A percentile compares a stretch with the other conserved stretches of the same genome.
Evolutionary conservation across 2,797 vertebrate species (phyloP).

Genomic region (Ispidina lecontei): DNA sequence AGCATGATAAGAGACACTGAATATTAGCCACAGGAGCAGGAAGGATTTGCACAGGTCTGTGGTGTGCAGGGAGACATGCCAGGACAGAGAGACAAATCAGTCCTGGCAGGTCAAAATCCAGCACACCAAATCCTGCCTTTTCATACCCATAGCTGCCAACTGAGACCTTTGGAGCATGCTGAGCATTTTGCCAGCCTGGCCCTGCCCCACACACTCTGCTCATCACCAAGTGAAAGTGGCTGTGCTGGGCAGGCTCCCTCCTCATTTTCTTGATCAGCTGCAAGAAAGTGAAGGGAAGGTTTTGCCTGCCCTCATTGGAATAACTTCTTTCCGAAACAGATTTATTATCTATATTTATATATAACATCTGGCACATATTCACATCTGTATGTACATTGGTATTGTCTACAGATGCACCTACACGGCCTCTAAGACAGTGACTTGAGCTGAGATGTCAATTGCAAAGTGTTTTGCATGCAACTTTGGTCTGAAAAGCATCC

Average conservation of each 20-base stretch:
- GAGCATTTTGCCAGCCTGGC: rapidly evolving
- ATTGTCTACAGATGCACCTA: background rate
- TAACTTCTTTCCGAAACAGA: background rate
- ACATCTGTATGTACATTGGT: background rate
- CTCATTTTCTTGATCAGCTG: background rate
- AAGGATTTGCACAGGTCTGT: background rate
- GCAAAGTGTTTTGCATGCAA: background rate
- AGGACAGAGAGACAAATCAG: background rate
- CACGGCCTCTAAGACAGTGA: background rate
- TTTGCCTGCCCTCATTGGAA: background rate
- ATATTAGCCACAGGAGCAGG: background rate
- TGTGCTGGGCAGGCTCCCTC: background rate
- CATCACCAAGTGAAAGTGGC: background rate
- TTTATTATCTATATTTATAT: background rate
- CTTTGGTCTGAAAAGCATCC: background rate
- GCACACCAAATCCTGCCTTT: background rate
- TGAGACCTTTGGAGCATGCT: background rate
- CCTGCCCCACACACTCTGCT: rapidly evolving
- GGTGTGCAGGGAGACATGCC: background rate
- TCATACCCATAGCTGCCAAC: background rate
- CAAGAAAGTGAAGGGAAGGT: background rate
- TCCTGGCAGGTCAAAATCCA: background rate
- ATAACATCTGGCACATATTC: background rate
- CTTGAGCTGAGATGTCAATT: background rate
- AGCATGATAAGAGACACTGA: rapidly evolving